A percentile compares a stretch with the other conserved stretches of the same genome.
Conservation (phyloP, 2,113 vertebrate species). For the Castor canadensis region DNA sequence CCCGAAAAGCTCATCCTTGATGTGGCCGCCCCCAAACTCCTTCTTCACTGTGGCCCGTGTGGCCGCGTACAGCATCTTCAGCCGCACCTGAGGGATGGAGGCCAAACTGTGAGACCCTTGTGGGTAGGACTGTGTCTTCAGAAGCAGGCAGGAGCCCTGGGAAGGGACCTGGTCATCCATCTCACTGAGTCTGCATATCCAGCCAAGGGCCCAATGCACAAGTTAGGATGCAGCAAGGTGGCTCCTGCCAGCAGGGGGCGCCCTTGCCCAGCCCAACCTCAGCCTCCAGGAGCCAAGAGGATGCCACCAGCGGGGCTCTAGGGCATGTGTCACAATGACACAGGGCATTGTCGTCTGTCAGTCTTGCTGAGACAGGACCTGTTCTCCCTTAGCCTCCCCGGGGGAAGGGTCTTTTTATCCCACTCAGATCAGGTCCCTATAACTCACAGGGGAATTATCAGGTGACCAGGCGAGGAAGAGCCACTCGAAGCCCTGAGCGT, state of each 20-base stretch:
- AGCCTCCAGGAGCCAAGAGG: background rate
- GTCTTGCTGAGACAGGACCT: background rate
- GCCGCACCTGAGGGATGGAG: slow-evolving; percentile 88
- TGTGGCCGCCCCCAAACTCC: slow-evolving; percentile 97
- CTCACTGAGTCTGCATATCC: accelerated
- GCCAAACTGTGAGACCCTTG: background rate
- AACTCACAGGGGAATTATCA: slow-evolving; percentile 96
- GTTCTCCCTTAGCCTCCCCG: background rate
- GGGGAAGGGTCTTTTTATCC: background rate
- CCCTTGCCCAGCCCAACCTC: background rate
- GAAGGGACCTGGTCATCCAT: background rate
- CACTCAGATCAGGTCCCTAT: background rate
- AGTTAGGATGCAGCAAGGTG: accelerated
- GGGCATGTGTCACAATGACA: too few relatives aligned
- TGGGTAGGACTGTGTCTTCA: too few relatives aligned
- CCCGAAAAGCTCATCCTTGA: slow-evolving; percentile 97
- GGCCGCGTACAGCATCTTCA: slow-evolving; percentile 99
- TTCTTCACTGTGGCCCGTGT: slow-evolving; percentile 98
- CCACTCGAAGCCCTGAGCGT: slow-evolving; percentile 97
- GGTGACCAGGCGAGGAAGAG: slow-evolving; percentile 99
- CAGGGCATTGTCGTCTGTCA: background rate
- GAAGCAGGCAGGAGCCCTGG: background rate
- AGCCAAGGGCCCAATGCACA: background rate
- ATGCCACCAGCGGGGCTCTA: accelerated
- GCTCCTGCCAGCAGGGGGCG: slow-evolving; percentile 29